Conservation (phyloP, 2,797 vertebrate species). For the Thamnophis elegans region DNA sequence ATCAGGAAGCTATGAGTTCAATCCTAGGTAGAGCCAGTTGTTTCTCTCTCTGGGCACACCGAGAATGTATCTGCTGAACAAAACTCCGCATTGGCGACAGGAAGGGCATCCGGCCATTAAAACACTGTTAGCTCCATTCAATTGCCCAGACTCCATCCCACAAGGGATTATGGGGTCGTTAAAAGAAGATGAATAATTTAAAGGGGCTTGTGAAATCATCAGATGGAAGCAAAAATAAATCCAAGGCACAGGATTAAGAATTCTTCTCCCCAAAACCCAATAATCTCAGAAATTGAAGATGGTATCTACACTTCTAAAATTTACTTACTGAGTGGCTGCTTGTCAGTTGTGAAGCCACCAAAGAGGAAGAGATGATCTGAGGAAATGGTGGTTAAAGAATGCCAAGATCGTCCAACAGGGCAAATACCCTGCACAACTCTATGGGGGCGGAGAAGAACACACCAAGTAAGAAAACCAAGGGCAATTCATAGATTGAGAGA, state of each 20-base stretch:
- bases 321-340: conserved; percentile 90
- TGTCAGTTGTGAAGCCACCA: conserved; percentile 94
- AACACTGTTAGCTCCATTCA: too few relatives aligned
- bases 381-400: conserved; percentile 88
- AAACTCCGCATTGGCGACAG: too few relatives aligned
- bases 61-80: too few relatives aligned
- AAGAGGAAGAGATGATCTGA: conserved; percentile 93
- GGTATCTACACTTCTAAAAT: not conserved
- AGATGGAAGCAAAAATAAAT: not conserved
- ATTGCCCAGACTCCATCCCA: too few relatives aligned
- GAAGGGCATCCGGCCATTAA: too few relatives aligned
- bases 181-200: not conserved
- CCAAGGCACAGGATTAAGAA: not conserved
- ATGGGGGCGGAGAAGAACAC: not conserved
- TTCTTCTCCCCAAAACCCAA: too few relatives aligned
- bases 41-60: too few relatives aligned
- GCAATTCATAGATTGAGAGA: not conserved
- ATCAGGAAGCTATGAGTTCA: too few relatives aligned
- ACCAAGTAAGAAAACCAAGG: not conserved
- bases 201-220: not conserved
- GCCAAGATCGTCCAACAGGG: conserved; percentile 92
- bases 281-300: not conserved
- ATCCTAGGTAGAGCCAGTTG: too few relatives aligned
- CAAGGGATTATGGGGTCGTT: too few relatives aligned
- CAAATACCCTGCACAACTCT: conserved; percentile 78